Evolutionary conservation across 2,888 invertebrate species (phyloP), one percentile per base, ranked within the genome.

Genomic region (Linnaemya vulpina): DNA sequence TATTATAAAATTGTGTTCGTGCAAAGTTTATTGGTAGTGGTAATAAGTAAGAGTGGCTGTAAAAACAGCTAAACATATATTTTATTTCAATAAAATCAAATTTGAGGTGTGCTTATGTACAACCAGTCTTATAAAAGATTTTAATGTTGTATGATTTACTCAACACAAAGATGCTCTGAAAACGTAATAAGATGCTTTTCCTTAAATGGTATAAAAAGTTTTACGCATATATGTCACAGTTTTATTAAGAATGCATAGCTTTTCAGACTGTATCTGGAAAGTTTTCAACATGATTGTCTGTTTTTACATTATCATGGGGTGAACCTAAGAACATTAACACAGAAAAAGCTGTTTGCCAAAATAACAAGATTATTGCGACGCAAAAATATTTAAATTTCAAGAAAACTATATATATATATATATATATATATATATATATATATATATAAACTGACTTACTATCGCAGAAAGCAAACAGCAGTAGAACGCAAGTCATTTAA

Each of bases 271-370:
- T 20, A 38, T 3, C 1, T 43, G 30, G 25, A 17, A 65, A 17
- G 4, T 40, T 75, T 53, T 53, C 3, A 40, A 17, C 5, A 62
- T 40, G 17, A 4, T 76, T 49, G 46, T 62, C 51, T 62, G 11
- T 46, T 53, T 75, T 13, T 15, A 8, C 22, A 20, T 15, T 17
- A 20, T 49, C 4, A 75, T 62, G 62, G 63, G 63, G 38, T 63
- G 49, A 65, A 49, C 46, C 63, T 58, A 53, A 22, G 38, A 71
- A 49, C 15, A 67, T 77, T 65, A 65, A 58, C 67, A 46, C 25
- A 67, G 10, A 67, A 63, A 74, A 46, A 75, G 40, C 58, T 49
- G 40, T 67, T 83, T 83, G 76, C 82, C 71, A 65, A 71, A 82
- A 77, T 22, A 76, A 30, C 7, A 67, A 67, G 10, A 10, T 46